A percentile compares a stretch with the other conserved stretches of the same genome.
phyloP scores from a whole-genome alignment of 1,140 invertebrate genomes.

The Branchinecta lindahli region DNA sequence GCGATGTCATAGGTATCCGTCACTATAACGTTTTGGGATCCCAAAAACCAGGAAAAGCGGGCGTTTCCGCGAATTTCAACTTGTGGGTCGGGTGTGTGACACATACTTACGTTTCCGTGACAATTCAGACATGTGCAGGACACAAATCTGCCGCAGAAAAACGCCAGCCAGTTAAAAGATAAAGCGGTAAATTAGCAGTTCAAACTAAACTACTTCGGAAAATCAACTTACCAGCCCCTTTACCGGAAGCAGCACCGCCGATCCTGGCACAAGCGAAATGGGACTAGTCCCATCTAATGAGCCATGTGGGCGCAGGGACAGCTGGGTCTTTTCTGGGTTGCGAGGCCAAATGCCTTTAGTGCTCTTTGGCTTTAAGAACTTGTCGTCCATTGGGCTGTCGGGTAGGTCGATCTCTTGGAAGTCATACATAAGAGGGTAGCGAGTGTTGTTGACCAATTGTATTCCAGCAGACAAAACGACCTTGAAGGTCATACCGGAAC shows the following conservation, averaged over 20 bases:
- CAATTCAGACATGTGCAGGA: too few relatives aligned
- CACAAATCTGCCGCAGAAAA: too few relatives aligned
- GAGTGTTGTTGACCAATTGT: background rate
- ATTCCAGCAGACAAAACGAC: background rate
- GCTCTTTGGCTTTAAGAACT: background rate
- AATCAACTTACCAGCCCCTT: background rate
- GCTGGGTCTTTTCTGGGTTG: background rate
- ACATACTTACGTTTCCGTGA: too few relatives aligned
- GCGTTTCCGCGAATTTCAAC: too few relatives aligned
- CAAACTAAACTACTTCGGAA: too few relatives aligned
- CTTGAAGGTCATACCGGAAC: background rate
- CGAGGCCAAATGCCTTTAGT: slow-evolving; percentile 2
- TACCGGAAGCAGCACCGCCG: background rate
- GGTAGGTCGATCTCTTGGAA: background rate
- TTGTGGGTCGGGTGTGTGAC: too few relatives aligned
- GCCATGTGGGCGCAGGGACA: background rate
- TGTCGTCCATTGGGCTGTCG: background rate
- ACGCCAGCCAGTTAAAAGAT: too few relatives aligned
- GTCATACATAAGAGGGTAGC: background rate
- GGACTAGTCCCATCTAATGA: background rate
- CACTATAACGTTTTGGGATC: too few relatives aligned
- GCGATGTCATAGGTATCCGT: too few relatives aligned
- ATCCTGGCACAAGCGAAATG: background rate
- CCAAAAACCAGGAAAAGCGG: too few relatives aligned
- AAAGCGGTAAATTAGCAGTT: too few relatives aligned